A percentile compares a stretch with the other conserved stretches of the same genome.
phyloP scores from a whole-genome alignment of 2,797 vertebrate species.

The Potorous gilbertii region DNA sequence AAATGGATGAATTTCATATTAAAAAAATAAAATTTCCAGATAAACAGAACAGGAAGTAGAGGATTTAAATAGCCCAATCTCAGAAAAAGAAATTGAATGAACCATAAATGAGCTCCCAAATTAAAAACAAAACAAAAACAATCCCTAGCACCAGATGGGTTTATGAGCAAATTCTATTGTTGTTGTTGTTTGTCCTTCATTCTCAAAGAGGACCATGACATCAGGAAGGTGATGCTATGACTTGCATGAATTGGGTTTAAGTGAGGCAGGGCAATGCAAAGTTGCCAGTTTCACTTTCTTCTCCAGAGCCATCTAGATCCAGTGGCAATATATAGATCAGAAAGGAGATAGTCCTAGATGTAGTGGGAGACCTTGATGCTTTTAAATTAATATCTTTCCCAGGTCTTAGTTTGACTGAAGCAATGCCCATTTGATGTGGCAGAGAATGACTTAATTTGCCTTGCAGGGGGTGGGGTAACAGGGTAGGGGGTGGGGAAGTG shows the following conservation, averaged over 20 bases:
- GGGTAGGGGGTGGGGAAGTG: no score
- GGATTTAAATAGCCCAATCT: background rate
- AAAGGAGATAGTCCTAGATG: no score
- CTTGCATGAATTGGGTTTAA: background rate
- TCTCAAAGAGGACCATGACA: background rate
- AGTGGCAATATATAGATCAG: no score
- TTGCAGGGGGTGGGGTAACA: no score
- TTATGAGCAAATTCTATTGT: background rate
- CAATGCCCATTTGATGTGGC: no score
- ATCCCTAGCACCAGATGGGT: background rate
- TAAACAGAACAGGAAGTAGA: background rate
- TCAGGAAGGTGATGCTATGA: background rate
- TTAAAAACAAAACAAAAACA: background rate
- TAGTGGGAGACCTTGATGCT: no score
- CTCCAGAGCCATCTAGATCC: no score
- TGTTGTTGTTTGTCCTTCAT: background rate
- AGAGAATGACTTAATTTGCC: no score
- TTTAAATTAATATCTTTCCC: no score
- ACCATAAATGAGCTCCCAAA: background rate
- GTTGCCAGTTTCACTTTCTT: no score
- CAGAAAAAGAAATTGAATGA: background rate
- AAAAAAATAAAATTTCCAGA: background rate
- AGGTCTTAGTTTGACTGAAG: no score
- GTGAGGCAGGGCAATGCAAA: no score
- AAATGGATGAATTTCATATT: background rate